Evolutionary conservation across 2,888 invertebrate genomes (phyloP), one percentile per base, ranked within the genome.

Genomic region (Papilio protenor): DNA sequence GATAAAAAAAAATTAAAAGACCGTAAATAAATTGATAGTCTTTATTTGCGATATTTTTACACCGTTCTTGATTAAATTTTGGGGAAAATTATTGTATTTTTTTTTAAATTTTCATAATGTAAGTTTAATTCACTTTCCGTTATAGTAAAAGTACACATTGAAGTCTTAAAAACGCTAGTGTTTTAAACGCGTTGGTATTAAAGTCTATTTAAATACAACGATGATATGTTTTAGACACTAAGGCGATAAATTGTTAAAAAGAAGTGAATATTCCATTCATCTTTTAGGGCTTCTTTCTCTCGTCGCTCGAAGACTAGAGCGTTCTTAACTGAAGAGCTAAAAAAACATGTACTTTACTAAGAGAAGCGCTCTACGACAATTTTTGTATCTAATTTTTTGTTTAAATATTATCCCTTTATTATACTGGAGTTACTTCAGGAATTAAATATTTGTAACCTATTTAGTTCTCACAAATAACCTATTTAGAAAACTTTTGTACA

Each of bases 201-300:
- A 3, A 11, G 14, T 66, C 10, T n/a, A 66, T 66, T 40, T 40
- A 40, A 66, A 64, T 18, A 27, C 5, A 61, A 6, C 16, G 66
- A 40, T 10, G 5, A 40, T 66, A 10, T 40, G 66, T 18, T 27
- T 40, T 33, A 11, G 8, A 64, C n/a, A 66, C 40, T 40, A 2
- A 40, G n/a, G 40, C 33, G 66, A 40, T 40, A 66, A 66, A 40
- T 40, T 66, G 66, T 10, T 66, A 3, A 66, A 66, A 64, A 64
- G 64, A 64, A 66, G 40, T 66, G 66, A 66, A 66, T 11, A 33
- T 66, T 40, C 66, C 66, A 66, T 66, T 40, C 66, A 40, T 66
- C 40, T 40, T 66, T 40, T n/a, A 40, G 40, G 40, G 66, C 40
- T 40, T 40, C 66, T 66, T 40, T 66, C 61, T 33, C 66, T 40